Evolutionary conservation across 1,140 invertebrate species (phyloP).

Genomic region (Metaphire vulgaris): DNA sequence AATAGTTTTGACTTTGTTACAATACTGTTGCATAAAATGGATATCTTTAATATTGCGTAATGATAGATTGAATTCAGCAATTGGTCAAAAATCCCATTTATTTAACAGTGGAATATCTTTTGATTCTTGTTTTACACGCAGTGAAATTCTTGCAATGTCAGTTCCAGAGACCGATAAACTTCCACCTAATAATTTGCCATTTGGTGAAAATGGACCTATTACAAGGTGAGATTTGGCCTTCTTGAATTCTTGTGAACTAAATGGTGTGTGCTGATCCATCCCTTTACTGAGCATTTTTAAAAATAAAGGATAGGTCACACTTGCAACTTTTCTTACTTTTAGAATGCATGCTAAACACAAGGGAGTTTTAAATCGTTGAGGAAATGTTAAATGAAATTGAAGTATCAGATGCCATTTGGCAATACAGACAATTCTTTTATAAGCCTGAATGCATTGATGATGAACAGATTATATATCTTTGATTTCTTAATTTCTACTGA

Average conservation of each 20-base stretch:
- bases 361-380: too few relatives aligned
- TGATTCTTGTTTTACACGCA: constrained; percentile 10
- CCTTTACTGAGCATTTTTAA: too few relatives aligned
- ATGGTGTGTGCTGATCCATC: too few relatives aligned
- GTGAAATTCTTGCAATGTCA: constrained; percentile 37
- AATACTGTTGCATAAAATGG: not conserved
- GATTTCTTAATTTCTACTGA: too few relatives aligned
- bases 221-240: constrained; percentile 36
- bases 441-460: too few relatives aligned
- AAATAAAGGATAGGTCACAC: too few relatives aligned
- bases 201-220: constrained; percentile 42
- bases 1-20: not conserved
- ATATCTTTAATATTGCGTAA: not conserved
- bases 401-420: too few relatives aligned
- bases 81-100: too few relatives aligned
- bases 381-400: too few relatives aligned
- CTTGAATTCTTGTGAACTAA: not conserved
- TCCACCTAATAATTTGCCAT: constrained; percentile 46
- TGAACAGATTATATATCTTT: too few relatives aligned
- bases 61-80: not conserved
- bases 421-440: too few relatives aligned
- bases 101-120: constrained; percentile 8
- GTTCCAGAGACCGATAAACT: constrained; percentile 47
- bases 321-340: constrained; percentile 1
- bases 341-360: not conserved